A percentile compares a stretch with the other conserved stretches of the same genome.
These are phyloP conservation scores for Yponomeuta malinellus DNA, from an alignment of 2,888 invertebrate species.

Conservation along the genomic window DNA sequence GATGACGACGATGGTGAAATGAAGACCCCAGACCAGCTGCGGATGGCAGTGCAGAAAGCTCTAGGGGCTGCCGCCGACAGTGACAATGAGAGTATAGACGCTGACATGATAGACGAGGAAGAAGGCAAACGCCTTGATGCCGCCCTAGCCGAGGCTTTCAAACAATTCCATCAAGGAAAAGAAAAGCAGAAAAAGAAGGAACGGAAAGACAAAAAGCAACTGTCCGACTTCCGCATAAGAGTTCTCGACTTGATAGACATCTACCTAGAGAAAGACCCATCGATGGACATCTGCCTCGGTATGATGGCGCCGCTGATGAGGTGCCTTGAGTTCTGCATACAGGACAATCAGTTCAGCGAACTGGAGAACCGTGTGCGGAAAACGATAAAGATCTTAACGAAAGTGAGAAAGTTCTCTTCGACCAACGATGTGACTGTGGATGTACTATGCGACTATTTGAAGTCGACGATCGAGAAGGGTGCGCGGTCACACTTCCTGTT, in stretches of 20 bases:
- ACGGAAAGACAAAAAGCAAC: constrained; percentile 78
- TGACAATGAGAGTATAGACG: constrained; percentile 82
- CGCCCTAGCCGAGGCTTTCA: constrained; percentile 84
- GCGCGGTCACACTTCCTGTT: constrained; percentile 77
- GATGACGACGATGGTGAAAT: constrained; percentile 76
- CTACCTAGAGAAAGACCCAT: constrained; percentile 81
- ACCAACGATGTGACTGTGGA: constrained; percentile 72
- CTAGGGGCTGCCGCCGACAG: constrained; percentile 78
- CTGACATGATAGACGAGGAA: constrained; percentile 84
- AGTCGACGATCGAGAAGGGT: constrained; percentile 78
- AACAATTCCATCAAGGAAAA: constrained; percentile 74
- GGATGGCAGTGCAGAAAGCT: constrained; percentile 82
- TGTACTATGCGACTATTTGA: constrained; percentile 71
- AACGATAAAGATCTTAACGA: constrained; percentile 77
- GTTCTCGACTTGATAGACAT: constrained; percentile 85
- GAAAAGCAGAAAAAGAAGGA: constrained; percentile 71
- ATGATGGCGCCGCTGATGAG: constrained; percentile 81
- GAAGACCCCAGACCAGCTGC: constrained; percentile 81
- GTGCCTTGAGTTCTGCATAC: constrained; percentile 81
- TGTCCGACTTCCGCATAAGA: constrained; percentile 83
- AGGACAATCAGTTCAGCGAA: constrained; percentile 80
- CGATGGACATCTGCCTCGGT: constrained; percentile 80
- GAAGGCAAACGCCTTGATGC: constrained; percentile 84
- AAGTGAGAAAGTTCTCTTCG: constrained; percentile 76
- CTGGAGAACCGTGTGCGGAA: constrained; percentile 78